Evolutionary conservation across 2,888 invertebrate genomes (phyloP).

Genomic region (Timema podura): DNA sequence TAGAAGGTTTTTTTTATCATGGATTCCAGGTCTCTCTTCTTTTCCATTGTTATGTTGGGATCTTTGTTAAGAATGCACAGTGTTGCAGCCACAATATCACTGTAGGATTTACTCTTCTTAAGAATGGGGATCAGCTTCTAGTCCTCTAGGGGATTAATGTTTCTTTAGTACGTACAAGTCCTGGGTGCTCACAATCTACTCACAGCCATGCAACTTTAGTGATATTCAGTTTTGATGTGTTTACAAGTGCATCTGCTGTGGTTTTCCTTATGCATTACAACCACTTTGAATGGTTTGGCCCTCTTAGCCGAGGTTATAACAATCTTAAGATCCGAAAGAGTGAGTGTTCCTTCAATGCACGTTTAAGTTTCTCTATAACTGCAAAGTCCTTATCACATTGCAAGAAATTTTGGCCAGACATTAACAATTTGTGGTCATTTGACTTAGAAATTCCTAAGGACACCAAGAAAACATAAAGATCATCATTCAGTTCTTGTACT

Average conservation of each 20-base stretch:
- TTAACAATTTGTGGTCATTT: not conserved
- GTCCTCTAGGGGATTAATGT: not conserved
- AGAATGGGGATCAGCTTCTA: not conserved
- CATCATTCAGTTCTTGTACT: not conserved
- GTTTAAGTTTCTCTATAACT: constrained; percentile 6
- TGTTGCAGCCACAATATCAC: not conserved
- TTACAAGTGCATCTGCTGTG: not conserved
- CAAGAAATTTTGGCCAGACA: not conserved
- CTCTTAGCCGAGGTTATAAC: not conserved
- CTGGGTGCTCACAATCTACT: not conserved
- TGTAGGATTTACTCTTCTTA: not conserved
- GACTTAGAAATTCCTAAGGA: not conserved
- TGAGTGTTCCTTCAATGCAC: not conserved
- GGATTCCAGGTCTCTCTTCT: constrained; percentile 10
- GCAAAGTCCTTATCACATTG: not conserved
- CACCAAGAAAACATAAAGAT: not conserved
- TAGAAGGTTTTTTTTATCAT: no score
- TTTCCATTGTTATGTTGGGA: not conserved
- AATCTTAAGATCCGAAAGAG: constrained; percentile 1
- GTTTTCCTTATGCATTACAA: not conserved
- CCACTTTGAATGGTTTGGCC: not conserved
- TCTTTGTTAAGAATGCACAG: not conserved
- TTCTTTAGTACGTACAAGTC: not conserved
- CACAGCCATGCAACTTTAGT: not conserved
- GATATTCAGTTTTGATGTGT: constrained; percentile 5